Evolutionary conservation across 2,888 invertebrate species (phyloP), one percentile per base, ranked within the genome.

Genomic region (Volucella inflata): DNA sequence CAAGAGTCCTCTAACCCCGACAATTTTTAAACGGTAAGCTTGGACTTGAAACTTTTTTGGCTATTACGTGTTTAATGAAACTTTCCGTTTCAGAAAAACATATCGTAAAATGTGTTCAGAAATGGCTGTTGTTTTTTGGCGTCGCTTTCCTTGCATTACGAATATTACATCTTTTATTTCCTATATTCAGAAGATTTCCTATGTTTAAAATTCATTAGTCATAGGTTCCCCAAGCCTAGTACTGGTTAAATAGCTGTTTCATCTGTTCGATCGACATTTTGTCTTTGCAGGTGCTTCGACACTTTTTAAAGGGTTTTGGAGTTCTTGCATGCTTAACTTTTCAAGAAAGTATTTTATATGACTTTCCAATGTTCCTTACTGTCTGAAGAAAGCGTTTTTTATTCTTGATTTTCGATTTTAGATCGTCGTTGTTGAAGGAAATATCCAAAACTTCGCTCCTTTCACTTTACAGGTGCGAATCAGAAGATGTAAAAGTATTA

Each of bases 1-100:
- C 59, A 59, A 42, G 59, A 42, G 14, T 59, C 46, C 46, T 14
- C 12, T 62, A 46, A 62, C 46, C 62, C 62, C n/a, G 2, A 21
- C 44, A 62, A 44, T 62, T 62, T 21, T 62, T 9, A 46, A 62
- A 62, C 38, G 38, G 57, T 57, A 14, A 38, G 57, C 57, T 53
- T 53, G 53, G 21, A 53, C 53, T 17, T 53, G 53, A 14, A 53
- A 53, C 17, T 38, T 53, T 53, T 53, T 53, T 14, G 53, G 53
- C 6, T 53, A 59, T 59, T 40, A 59, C 59, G 16, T 12, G 10
- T 59, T 17, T 59, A 42, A 59, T 16, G 11, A 59, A 59, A 42
- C 59, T 59, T 42, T 59, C 59, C 40, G 59, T 59, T 59, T 59
- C 42, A 42, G 38, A 16, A 12, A 6, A 36, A 57, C 57, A 57